Percentiles rank a stretch among this genome's conserved stretches.
phyloP scores from a whole-genome alignment of 2,888 invertebrate genomes.

The Phlogophora meticulosa region DNA sequence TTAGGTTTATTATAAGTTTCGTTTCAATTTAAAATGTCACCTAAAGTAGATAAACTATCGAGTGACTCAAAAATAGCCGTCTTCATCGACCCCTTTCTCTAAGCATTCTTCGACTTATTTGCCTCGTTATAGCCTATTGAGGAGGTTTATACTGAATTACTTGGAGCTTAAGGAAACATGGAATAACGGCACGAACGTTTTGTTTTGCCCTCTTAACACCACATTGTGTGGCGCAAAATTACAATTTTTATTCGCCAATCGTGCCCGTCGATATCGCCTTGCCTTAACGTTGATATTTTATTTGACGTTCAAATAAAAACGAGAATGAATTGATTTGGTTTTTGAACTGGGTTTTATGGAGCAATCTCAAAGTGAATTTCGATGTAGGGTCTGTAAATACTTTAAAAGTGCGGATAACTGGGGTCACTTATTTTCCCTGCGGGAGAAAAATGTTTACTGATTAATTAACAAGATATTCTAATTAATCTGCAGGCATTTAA shows the following conservation, averaged over 20 bases:
- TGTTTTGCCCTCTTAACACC: constrained; percentile 64
- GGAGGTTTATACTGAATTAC: constrained; percentile 63
- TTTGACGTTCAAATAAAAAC: constrained; percentile 52
- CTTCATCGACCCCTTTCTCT: constrained; percentile 64
- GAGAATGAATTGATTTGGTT: constrained; percentile 43
- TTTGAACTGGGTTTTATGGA: constrained; percentile 45
- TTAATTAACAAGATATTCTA: constrained; percentile 43
- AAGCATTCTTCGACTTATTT: constrained; percentile 71
- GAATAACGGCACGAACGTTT: constrained; percentile 70
- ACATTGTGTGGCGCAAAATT: constrained; percentile 58
- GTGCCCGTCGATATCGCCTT: constrained; percentile 29
- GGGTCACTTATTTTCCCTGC: not conserved
- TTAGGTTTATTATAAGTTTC: not conserved
- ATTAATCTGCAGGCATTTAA: constrained; percentile 16
- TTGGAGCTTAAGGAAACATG: constrained; percentile 64
- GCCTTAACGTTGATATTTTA: constrained; percentile 43
- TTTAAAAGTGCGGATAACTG: constrained; percentile 24
- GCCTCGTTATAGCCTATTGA: constrained; percentile 70
- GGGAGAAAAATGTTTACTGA: constrained; percentile 14
- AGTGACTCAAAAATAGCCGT: constrained; percentile 52
- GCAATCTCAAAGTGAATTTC: constrained; percentile 54
- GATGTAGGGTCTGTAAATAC: constrained; percentile 37
- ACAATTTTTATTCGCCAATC: constrained; percentile 52
- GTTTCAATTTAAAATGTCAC: not conserved
- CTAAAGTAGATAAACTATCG: constrained; percentile 12